Conservation (phyloP, 2,113 vertebrate genomes). For the Narcine bancroftii region DNA sequence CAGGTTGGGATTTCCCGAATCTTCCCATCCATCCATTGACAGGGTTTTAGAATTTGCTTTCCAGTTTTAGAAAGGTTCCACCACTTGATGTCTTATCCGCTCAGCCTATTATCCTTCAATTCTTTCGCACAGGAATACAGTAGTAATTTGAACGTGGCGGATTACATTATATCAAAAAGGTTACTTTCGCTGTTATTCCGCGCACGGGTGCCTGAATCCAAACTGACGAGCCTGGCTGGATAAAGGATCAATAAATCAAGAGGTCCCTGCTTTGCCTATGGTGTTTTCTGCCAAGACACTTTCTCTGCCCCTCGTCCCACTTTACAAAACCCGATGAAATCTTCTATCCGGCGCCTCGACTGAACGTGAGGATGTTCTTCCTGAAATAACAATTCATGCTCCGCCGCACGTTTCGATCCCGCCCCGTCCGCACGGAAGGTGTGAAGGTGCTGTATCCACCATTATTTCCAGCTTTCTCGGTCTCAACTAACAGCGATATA, state of each 20-base stretch:
- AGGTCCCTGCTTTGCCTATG: neutral
- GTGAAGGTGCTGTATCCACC: neutral
- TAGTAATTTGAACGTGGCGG: neutral
- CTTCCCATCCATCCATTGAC: neutral
- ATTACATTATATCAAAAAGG: neutral
- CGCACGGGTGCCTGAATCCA: neutral
- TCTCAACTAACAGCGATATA: neutral
- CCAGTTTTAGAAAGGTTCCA: neutral
- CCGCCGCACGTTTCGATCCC: neutral
- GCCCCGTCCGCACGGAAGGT: neutral
- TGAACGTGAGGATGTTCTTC: neutral
- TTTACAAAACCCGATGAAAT: neutral
- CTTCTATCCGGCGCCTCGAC: neutral
- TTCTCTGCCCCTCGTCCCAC: neutral
- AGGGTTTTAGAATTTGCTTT: neutral
- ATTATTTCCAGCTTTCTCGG: neutral
- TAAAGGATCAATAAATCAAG: neutral
- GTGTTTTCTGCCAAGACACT: neutral
- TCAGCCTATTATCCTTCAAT: neutral
- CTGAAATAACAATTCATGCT: neutral
- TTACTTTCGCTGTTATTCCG: neutral
- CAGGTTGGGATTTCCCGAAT: neutral
- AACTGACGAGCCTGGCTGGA: neutral
- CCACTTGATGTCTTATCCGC: neutral
- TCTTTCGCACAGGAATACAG: too few species aligned